Evolutionary conservation across 2,888 invertebrate species (phyloP), one percentile per base, ranked within the genome.

Genomic region (Seira musarum): DNA sequence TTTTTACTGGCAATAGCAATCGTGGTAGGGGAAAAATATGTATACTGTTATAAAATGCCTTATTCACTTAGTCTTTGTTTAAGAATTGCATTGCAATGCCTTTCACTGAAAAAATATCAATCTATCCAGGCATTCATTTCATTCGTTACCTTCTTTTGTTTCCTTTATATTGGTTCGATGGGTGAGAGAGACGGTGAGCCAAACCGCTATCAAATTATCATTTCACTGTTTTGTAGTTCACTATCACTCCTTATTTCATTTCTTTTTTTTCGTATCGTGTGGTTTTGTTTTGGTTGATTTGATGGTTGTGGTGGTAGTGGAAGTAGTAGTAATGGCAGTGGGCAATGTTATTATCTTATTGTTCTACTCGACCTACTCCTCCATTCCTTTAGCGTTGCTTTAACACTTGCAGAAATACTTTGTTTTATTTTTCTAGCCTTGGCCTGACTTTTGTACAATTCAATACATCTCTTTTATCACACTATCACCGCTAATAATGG

Each of bases 161-260:
- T 57, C 57, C 8, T 13, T 6, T 57, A 5, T 40, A 40, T 40
- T 40, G 40, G 40, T 57, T 8, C 8, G 57, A 17, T n/a, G n/a
- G n/a, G 57, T 8, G 57, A 57, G 57, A n/a, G 57, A 57, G 40
- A 40, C 5, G 6, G 5, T 40, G 40, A 57, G 57, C 17, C n/a
- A n/a, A 57, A 57, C 57, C 57, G 57, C 57, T 57, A 57, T 57
- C 57, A 57, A 57, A 57, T 57, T 57, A 57, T 57, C 57, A 57
- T 57, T 57, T 57, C n/a, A 6, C 13, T 40, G 5, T 40, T 40
- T 57, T 57, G 15, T 57, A 57, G 57, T 57, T 57, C 57, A n/a
- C 17, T 57, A 57, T 57, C 57, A 57, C 57, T n/a, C 15, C 57
- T 15, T 57, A 15, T 57, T 57, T 57, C 15, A 57, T 5, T 40